These are phyloP conservation scores for Agrochola macilenta DNA, from an alignment of 2,888 invertebrate genomes.

Conservation along the genomic window DNA sequence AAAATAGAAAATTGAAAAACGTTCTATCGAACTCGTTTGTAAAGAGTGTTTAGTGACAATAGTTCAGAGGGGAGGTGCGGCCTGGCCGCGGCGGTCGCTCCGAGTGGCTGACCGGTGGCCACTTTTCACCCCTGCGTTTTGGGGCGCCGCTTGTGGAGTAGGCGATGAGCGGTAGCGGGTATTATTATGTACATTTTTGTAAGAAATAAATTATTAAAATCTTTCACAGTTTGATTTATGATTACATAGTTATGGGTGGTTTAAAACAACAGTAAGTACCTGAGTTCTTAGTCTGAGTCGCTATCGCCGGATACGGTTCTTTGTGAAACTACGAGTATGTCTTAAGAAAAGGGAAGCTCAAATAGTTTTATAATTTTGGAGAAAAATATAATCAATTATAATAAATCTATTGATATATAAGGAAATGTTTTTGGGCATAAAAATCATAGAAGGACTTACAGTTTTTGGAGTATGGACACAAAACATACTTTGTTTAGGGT, in stretches of 20 bases:
- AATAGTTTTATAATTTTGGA: not conserved
- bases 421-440: not conserved
- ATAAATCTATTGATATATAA: not conserved
- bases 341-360: not conserved
- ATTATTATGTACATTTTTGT: not conserved
- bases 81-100: conserved; percentile 51
- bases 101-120: conserved; percentile 63
- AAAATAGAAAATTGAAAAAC: conserved; percentile 35
- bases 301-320: no score
- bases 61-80: conserved; percentile 52
- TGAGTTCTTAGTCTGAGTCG: no score
- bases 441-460: not conserved
- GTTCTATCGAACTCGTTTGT: conserved; percentile 30
- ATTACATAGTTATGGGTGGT: not conserved
- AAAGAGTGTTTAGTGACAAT: conserved; percentile 30
- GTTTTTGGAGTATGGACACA: no score
- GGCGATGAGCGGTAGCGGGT: conserved; percentile 30
- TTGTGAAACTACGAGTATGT: not conserved
- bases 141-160: conserved; percentile 27
- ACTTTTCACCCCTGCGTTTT: conserved; percentile 65
- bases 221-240: not conserved
- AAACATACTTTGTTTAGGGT: not conserved
- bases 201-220: no score
- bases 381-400: not conserved
- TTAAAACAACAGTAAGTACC: no score